Percentiles rank a stretch among this genome's conserved stretches.
These are phyloP conservation scores for Calephelis virginiensis DNA, from an alignment of 1,140 invertebrate species.

Conservation along the genomic window DNA sequence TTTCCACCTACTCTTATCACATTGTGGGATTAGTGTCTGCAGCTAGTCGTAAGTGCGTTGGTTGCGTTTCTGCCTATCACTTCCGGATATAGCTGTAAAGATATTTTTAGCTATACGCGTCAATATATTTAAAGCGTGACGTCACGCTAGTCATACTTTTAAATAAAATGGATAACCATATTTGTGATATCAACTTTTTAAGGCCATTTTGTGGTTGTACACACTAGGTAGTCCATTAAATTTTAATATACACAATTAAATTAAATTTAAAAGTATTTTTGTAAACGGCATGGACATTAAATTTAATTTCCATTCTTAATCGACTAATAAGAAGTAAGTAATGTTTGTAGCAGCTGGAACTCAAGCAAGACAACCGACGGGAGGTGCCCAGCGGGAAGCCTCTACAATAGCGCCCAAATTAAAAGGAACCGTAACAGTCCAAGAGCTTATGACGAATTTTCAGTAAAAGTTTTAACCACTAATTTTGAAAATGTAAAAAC, in stretches of 20 bases:
- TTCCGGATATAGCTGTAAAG: no score
- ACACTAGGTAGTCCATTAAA: not conserved
- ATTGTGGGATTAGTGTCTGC: no score
- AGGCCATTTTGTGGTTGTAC: not conserved
- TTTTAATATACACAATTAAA: constrained; percentile 1
- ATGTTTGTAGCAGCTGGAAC: constrained; percentile 71
- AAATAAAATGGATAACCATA: no score
- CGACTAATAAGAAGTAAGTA: constrained; percentile 70
- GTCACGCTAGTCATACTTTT: no score
- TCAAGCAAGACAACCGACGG: constrained; percentile 66
- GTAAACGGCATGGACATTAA: constrained; percentile 34
- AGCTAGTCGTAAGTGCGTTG: no score
- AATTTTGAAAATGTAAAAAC: no score
- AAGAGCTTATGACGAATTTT: constrained; percentile 9
- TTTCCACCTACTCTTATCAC: no score
- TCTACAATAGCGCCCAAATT: constrained; percentile 74
- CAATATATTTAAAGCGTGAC: no score
- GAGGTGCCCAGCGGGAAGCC: constrained; percentile 65
- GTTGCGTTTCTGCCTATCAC: no score
- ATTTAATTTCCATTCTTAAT: constrained; percentile 65
- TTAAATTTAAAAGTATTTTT: constrained; percentile 15
- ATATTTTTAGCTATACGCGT: no score
- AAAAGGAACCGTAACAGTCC: constrained; percentile 70
- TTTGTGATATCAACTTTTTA: not conserved
- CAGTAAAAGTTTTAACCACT: not conserved